Base-by-base conservation (phyloP, 2,888 invertebrate genomes). In the Brachynemurus nebulosus region DNA sequence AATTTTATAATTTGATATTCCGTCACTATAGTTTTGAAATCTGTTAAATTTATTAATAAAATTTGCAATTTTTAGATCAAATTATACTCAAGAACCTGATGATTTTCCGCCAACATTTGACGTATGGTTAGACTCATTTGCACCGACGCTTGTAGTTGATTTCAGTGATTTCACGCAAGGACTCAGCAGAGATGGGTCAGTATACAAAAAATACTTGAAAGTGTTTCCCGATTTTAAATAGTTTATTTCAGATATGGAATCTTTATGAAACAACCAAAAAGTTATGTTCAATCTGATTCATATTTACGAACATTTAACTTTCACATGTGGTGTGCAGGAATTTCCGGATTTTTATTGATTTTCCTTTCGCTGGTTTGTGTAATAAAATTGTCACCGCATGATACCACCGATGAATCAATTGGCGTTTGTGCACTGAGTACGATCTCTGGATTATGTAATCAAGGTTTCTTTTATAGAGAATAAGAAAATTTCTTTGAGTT, bases 401-500 rank as follows among this genome's bases (percentile, higher is more conserved):
- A 37, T 7, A 6, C 8, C 20, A 18, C 7, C 8, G 37, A 37
- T 37, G 12, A n/a, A 3, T 37, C 37, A 9, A 11, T 37, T 4
- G 20, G 37, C 12, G 16, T 37, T 12, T 37, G 37, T 20, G 7
- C 20, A 12, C 20, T 37, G 20, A 19, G 19, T 18, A 20, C 18
- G 18, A 17, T 37, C 12, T 18, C 18, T 17, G 37, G 37, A 37
- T 4, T 37, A 11, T 37, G 37, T 37, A 20, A 20, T 37, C 37
- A 37, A 37, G 37, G 37, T 36, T n/a, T n/a, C n/a, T n/a, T n/a
- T n/a, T n/a, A n/a, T n/a, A n/a, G n/a, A n/a, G n/a, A n/a, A n/a
- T n/a, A 30, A 30, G 5, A 12, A 4, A 5, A 30, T 30, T 30
- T 30, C 14, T 30, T 12, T 30, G 30, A 7, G 23, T 9, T 23